phyloP scores from a whole-genome alignment of 2,888 invertebrate species.

The Phortica magna region DNA sequence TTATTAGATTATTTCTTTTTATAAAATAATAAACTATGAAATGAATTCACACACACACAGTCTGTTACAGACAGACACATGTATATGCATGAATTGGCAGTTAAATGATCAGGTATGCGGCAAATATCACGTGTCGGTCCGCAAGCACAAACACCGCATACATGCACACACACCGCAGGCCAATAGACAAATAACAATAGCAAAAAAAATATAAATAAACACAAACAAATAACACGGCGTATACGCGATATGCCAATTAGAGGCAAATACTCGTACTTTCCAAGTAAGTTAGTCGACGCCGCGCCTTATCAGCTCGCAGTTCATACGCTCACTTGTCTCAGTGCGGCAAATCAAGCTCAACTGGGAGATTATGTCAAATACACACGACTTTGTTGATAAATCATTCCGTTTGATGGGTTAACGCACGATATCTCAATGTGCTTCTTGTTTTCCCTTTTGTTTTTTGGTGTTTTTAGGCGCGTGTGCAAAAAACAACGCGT shows the following conservation, averaged over 20 bases:
- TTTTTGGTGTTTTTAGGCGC: constrained; percentile 13
- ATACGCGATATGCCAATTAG: background rate
- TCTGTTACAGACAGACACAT: background rate
- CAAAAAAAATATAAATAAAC: background rate
- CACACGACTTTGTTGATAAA: background rate
- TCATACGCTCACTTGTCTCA: too few species aligned
- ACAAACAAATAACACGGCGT: background rate
- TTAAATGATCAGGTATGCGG: background rate
- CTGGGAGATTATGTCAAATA: too few species aligned
- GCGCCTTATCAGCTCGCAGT: background rate
- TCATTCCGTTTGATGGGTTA: constrained; percentile 17
- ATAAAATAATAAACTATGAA: too few species aligned
- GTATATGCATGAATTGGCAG: background rate
- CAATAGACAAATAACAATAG: background rate
- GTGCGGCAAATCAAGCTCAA: too few species aligned
- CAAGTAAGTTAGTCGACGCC: background rate
- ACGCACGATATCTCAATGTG: constrained; percentile 31
- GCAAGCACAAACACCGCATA: background rate
- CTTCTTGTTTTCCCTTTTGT: too few species aligned
- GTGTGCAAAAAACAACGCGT: constrained; percentile 33
- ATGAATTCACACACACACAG: background rate
- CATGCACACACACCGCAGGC: background rate
- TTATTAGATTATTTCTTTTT: too few species aligned
- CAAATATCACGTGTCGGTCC: background rate
- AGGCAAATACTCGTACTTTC: background rate